A percentile compares a stretch with the other conserved stretches of the same genome.
These are phyloP conservation scores for Oncorhynchus masou DNA, from an alignment of 2,113 vertebrate species.

Conservation along the genomic window DNA sequence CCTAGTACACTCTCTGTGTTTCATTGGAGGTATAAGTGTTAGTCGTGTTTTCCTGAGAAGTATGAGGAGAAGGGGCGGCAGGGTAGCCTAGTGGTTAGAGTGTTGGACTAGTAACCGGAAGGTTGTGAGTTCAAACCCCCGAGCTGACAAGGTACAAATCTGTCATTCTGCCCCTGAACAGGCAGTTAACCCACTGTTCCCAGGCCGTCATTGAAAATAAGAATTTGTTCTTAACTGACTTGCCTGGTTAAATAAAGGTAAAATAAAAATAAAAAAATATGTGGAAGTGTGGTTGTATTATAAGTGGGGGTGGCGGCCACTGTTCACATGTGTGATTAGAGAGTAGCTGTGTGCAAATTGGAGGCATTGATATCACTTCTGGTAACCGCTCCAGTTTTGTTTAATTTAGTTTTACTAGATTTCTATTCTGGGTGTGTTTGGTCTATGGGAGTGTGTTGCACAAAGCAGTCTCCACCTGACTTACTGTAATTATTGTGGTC, in stretches of 20 bases:
- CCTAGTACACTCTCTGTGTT: neutral
- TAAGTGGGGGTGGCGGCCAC: constrained; percentile 24
- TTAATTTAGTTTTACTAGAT: constrained; percentile 32
- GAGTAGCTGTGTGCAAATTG: constrained; percentile 13
- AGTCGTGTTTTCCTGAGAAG: constrained; percentile 1
- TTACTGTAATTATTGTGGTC: too few species aligned
- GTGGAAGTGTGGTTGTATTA: constrained; percentile 23
- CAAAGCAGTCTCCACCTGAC: neutral
- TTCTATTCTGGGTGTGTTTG: constrained; percentile 1
- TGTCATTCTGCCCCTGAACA: too few species aligned
- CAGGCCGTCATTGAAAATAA: too few species aligned
- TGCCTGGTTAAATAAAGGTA: too few species aligned
- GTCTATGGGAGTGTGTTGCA: constrained; percentile 3
- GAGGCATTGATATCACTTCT: constrained; percentile 27
- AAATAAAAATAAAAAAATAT: too few species aligned
- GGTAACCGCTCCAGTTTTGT: constrained; percentile 15
- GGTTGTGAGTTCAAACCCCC: too few species aligned
- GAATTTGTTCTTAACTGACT: too few species aligned
- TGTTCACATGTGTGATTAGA: constrained; percentile 44
- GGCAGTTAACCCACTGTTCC: too few species aligned
- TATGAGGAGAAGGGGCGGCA: constrained; percentile 18
- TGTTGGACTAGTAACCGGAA: too few species aligned
- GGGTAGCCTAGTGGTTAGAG: too few species aligned
- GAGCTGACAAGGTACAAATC: too few species aligned
- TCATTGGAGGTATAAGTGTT: constrained; percentile 18